Evolutionary conservation across 1,140 invertebrate species (phyloP).

Genomic region (Odontomachus brunneus): DNA sequence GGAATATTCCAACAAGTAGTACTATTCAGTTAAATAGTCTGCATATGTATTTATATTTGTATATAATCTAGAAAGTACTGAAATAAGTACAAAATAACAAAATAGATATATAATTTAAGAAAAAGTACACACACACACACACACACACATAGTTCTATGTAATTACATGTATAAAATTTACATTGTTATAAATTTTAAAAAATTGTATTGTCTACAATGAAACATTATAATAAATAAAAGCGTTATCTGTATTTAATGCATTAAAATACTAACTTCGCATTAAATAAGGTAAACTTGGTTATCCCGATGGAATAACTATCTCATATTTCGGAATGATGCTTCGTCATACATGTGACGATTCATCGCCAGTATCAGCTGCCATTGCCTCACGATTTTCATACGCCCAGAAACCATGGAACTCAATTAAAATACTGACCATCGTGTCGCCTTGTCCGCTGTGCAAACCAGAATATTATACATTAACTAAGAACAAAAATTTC

Average conservation of each 20-base stretch:
- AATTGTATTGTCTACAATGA: conserved; percentile 10
- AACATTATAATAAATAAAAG: conserved; percentile 33
- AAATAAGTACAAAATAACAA: neutral
- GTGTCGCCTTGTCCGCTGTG: conserved; percentile 96
- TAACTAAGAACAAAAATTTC: too few relatives aligned
- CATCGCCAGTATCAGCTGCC: conserved; percentile 87
- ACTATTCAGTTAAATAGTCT: too few relatives aligned
- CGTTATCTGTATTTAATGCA: too few relatives aligned
- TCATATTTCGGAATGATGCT: conserved; percentile 40
- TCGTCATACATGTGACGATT: conserved; percentile 83
- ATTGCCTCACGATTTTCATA: conserved; percentile 96
- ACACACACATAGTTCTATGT: neutral
- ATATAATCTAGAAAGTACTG: too few relatives aligned
- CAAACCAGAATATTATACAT: conserved; percentile 51
- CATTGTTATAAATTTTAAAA: too few relatives aligned
- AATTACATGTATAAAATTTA: neutral
- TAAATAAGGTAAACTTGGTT: neutral
- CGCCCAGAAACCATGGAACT: conserved; percentile 98
- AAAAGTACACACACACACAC: neutral
- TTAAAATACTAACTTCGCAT: neutral
- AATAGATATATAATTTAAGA: conserved; percentile 44
- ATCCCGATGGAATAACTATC: conserved; percentile 28
- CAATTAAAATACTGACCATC: conserved; percentile 96
- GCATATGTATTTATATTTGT: too few relatives aligned
- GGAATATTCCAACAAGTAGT: too few relatives aligned